phyloP scores from a whole-genome alignment of 1,140 invertebrate genomes.

The Zaprionus nigranus region DNA sequence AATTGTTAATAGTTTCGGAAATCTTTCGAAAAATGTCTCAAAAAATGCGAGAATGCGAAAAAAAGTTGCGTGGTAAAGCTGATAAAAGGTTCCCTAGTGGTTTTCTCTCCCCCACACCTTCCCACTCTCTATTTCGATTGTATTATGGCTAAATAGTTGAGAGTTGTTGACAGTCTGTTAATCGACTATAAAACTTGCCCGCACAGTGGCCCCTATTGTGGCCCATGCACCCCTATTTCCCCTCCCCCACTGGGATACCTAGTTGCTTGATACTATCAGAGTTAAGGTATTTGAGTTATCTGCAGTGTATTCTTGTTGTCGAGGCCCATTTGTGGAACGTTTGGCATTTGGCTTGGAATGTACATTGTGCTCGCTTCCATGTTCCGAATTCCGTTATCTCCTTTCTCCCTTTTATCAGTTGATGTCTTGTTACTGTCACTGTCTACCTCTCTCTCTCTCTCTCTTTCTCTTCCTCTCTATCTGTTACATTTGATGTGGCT shows the following conservation, averaged over 20 bases:
- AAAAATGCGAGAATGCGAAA: neutral
- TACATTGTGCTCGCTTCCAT: constrained; percentile 21
- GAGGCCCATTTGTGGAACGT: constrained; percentile 31
- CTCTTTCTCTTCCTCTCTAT: neutral
- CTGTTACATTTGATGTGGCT: neutral
- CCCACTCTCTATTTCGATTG: neutral
- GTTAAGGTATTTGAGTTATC: constrained; percentile 60
- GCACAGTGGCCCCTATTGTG: neutral
- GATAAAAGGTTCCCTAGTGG: neutral
- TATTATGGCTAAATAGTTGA: neutral
- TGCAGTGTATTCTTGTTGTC: constrained; percentile 63
- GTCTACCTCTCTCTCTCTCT: neutral
- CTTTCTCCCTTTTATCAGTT: neutral
- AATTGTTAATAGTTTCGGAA: neutral
- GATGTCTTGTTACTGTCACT: neutral
- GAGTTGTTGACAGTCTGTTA: neutral
- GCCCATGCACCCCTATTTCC: no score
- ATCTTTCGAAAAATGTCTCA: neutral
- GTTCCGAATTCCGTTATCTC: constrained; percentile 36
- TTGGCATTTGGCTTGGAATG: constrained; percentile 59
- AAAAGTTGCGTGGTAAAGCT: neutral
- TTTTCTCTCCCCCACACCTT: neutral
- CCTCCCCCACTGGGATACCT: no score
- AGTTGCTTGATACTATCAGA: neutral
- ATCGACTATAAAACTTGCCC: neutral